phyloP scores from a whole-genome alignment of 2,113 vertebrate species.

The Pyrgilauda ruficollis region DNA sequence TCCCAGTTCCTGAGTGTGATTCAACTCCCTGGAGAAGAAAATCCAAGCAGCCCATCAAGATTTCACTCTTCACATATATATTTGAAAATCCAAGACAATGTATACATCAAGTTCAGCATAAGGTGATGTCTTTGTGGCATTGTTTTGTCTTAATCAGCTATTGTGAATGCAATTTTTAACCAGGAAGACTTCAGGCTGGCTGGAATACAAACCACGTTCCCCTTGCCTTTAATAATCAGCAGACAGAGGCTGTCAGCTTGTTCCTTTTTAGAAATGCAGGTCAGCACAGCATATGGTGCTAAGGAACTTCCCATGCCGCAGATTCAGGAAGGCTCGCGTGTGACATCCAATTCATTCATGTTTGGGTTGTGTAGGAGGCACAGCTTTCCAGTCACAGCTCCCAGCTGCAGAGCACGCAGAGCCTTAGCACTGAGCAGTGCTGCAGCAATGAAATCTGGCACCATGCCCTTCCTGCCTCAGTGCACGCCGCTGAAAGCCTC shows the following conservation, averaged over 20 bases:
- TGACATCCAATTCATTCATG: neutral
- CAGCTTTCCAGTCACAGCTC: neutral
- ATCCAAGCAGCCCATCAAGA: neutral
- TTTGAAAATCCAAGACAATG: neutral
- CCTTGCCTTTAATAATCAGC: neutral
- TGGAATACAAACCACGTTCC: neutral
- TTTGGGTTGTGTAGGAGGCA: neutral
- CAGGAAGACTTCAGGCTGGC: neutral
- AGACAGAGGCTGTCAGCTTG: neutral
- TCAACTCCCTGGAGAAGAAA: neutral
- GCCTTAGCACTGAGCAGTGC: neutral
- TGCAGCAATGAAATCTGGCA: neutral
- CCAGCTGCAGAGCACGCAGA: fast-evolving
- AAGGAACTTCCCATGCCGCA: neutral
- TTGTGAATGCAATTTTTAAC: neutral
- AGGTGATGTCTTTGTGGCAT: neutral
- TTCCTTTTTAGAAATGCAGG: neutral
- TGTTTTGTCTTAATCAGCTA: neutral
- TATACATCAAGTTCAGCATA: neutral
- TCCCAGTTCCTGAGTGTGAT: neutral
- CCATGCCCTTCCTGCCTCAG: neutral
- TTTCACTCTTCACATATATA: neutral
- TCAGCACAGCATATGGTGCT: neutral
- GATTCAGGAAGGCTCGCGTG: neutral
- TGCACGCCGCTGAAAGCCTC: neutral